phyloP scores from a whole-genome alignment of 2,797 vertebrate genomes.

The Poecilia picta region DNA sequence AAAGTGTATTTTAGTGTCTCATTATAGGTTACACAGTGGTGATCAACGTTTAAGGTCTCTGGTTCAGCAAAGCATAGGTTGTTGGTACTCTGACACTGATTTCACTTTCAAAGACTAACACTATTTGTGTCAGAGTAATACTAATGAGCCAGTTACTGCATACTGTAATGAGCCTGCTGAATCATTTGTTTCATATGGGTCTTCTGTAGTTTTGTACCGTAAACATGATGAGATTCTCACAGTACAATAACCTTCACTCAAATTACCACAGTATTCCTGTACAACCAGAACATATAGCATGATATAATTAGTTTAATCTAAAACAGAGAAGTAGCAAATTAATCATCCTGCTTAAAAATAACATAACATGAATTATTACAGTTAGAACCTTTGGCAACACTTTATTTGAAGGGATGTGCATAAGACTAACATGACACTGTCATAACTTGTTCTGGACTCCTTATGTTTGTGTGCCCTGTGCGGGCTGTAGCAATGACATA shows the following conservation, averaged over 20 bases:
- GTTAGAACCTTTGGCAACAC: neutral
- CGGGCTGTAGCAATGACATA: no score
- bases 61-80: neutral
- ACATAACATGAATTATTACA: neutral
- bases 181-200: neutral
- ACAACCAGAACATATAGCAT: neutral
- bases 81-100: neutral
- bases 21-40: neutral
- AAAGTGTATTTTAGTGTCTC: neutral
- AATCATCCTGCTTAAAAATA: neutral
- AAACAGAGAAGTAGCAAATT: neutral
- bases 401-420: no score
- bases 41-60: neutral
- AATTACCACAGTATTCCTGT: neutral
- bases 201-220: neutral
- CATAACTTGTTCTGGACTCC: no score
- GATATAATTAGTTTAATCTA: neutral
- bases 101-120: neutral
- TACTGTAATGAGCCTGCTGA: neutral
- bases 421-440: no score
- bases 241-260: neutral
- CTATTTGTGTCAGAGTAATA: neutral
- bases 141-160: neutral
- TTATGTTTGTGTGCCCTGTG: no score
- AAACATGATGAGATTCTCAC: neutral